phyloP scores from a whole-genome alignment of 2,113 vertebrate genomes.

The Campylomormyrus tamandua region DNA sequence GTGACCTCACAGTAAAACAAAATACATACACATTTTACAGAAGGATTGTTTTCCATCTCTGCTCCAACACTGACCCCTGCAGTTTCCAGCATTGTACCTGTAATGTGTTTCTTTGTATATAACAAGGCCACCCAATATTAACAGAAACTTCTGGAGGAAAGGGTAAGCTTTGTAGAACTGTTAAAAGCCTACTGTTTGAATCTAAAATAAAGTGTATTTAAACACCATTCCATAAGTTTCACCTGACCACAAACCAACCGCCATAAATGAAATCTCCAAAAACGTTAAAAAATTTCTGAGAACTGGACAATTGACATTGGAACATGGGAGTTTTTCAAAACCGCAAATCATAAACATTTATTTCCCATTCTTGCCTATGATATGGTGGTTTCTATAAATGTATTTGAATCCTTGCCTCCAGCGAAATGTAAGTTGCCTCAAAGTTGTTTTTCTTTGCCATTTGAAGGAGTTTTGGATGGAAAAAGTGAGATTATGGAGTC shows the following conservation, averaged over 20 bases:
- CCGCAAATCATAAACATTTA: not conserved
- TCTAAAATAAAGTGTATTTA: not conserved
- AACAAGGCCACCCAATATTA: not conserved
- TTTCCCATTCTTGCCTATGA: not conserved
- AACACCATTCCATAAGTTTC: not conserved
- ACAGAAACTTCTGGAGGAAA: not conserved
- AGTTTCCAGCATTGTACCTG: conserved; percentile 10
- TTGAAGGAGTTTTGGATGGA: conserved; percentile 8
- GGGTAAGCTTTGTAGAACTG: not conserved
- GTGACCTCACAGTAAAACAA: not conserved
- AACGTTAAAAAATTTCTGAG: not conserved
- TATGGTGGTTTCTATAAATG: not conserved
- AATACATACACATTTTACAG: not conserved
- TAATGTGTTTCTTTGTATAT: not conserved
- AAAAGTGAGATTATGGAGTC: not conserved
- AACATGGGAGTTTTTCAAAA: not conserved
- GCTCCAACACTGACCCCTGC: conserved; percentile 25
- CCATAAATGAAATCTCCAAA: not conserved
- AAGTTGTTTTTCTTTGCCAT: not conserved
- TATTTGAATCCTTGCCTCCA: not conserved
- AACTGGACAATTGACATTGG: not conserved
- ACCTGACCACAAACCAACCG: not conserved
- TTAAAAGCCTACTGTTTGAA: not conserved
- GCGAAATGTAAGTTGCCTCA: conserved; percentile 4
- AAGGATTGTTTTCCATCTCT: conserved; percentile 8